Evolutionary conservation across 2,113 vertebrate species (phyloP).

Genomic region (Astatotilapia flaviijosephi): DNA sequence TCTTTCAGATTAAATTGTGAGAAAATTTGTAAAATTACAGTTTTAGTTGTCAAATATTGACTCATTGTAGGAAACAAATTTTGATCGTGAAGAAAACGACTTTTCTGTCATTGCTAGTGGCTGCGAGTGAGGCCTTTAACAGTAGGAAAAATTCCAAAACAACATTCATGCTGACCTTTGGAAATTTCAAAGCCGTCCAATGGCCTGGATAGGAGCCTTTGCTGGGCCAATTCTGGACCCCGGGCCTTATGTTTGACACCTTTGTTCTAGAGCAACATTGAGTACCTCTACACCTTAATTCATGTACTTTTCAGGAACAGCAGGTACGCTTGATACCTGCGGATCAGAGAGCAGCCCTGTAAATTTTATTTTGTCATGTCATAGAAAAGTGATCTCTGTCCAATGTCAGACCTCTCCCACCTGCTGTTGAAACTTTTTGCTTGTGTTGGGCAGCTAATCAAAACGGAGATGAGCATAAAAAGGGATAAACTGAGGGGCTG

Average conservation of each 20-base stretch:
- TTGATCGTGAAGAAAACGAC: not conserved
- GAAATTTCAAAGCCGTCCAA: not conserved
- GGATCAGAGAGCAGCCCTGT: not conserved
- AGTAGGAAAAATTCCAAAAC: not conserved
- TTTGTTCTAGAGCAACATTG: not conserved
- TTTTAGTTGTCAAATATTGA: not conserved
- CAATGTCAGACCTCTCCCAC: not conserved
- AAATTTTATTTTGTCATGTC: not conserved
- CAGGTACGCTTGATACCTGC: not conserved
- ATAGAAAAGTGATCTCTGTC: not conserved
- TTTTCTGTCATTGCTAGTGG: not conserved
- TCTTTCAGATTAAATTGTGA: not conserved
- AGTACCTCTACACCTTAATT: not conserved
- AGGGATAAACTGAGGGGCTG: not conserved
- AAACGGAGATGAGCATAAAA: not conserved
- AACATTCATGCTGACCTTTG: not conserved
- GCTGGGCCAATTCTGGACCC: not conserved
- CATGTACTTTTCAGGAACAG: not conserved
- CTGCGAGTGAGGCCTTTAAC: not conserved
- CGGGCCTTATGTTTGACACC: not conserved
- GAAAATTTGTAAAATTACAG: not conserved
- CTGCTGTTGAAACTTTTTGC: not conserved
- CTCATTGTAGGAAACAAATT: not conserved
- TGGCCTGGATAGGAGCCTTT: not conserved
- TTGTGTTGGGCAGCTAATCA: not conserved